phyloP scores from a whole-genome alignment of 2,888 invertebrate species.

The Drosophila formosana region DNA sequence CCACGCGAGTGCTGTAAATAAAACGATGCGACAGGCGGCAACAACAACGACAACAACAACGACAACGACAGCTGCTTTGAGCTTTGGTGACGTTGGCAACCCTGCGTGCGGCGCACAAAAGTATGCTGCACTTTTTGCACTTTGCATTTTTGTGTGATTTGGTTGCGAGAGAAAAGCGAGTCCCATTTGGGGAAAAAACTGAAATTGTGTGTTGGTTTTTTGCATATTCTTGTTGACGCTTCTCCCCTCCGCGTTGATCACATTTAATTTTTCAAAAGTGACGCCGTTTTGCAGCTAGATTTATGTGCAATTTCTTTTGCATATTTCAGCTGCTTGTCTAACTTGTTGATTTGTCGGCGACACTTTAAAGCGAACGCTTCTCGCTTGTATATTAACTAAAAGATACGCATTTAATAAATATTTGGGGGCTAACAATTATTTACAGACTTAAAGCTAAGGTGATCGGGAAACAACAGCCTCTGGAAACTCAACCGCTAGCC shows the following conservation, averaged over 20 bases:
- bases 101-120: slow-evolving; percentile 47
- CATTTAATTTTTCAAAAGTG: slow-evolving; percentile 73
- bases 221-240: slow-evolving; percentile 16
- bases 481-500: slow-evolving; percentile 43
- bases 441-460: slow-evolving; percentile 59
- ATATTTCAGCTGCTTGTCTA: slow-evolving; percentile 53
- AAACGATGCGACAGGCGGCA: slow-evolving; percentile 56
- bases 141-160: slow-evolving; percentile 67
- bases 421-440: slow-evolving; percentile 52
- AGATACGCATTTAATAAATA: slow-evolving; percentile 64
- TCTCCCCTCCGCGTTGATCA: slow-evolving; percentile 49
- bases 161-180: slow-evolving; percentile 15
- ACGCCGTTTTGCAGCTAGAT: slow-evolving; percentile 64
- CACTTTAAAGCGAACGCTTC: slow-evolving; percentile 31
- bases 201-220: slow-evolving; percentile 57
- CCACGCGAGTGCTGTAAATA: slow-evolving; percentile 60
- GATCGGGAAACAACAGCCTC: slow-evolving; percentile 40
- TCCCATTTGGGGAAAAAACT: slow-evolving; percentile 55
- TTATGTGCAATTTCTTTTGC: slow-evolving; percentile 63
- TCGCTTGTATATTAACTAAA: slow-evolving; percentile 1
- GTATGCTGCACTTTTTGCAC: slow-evolving; percentile 69
- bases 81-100: slow-evolving; percentile 65
- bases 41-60: slow-evolving; percentile 23
- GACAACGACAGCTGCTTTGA: slow-evolving; percentile 33
- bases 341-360: slow-evolving; percentile 61